Evolutionary conservation across 2,888 invertebrate genomes (phyloP).

Genomic region (Cyaniris semiargus): DNA sequence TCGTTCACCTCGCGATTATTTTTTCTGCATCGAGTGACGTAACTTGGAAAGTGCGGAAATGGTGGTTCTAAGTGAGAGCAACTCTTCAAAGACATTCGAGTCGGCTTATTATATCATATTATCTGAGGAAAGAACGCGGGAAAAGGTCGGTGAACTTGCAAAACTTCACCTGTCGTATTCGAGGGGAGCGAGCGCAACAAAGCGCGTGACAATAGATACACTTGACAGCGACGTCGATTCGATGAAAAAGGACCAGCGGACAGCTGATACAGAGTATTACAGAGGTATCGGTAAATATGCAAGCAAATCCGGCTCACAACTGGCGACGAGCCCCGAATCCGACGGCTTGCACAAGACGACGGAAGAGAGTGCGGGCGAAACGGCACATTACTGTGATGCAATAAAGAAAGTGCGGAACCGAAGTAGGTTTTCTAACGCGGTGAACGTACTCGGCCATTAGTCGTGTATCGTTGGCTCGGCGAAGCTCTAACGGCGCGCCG

Average conservation of each 20-base stretch:
- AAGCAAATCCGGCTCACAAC: conserved; percentile 53
- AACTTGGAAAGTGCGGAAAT: conserved; percentile 78
- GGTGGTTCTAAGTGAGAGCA: conserved; percentile 63
- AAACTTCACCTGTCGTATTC: conserved; percentile 70
- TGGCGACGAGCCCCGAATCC: conserved; percentile 55
- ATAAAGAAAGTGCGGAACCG: conserved; percentile 80
- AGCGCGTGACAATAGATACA: conserved; percentile 60
- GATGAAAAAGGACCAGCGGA: conserved; percentile 10
- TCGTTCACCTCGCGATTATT: conserved; percentile 65
- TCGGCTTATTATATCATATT: conserved; percentile 67
- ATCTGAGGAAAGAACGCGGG: conserved; percentile 59
- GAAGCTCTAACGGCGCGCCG: conserved; percentile 48
- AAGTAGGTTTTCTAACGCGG: conserved; percentile 77
- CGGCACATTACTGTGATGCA: conserved; percentile 73
- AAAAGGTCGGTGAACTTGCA: conserved; percentile 75
- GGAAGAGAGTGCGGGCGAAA: conserved; percentile 75
- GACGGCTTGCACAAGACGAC: conserved; percentile 70
- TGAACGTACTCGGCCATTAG: conserved; percentile 76
- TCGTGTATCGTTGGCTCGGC: conserved; percentile 67
- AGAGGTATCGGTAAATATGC: conserved; percentile 44
- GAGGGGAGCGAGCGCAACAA: conserved; percentile 61
- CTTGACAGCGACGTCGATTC: not conserved
- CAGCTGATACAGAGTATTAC: conserved; percentile 35
- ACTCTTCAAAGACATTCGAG: conserved; percentile 52
- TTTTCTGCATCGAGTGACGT: conserved; percentile 66